Base-by-base conservation (phyloP, 2,113 vertebrate genomes). In the Loxodonta africana region DNA sequence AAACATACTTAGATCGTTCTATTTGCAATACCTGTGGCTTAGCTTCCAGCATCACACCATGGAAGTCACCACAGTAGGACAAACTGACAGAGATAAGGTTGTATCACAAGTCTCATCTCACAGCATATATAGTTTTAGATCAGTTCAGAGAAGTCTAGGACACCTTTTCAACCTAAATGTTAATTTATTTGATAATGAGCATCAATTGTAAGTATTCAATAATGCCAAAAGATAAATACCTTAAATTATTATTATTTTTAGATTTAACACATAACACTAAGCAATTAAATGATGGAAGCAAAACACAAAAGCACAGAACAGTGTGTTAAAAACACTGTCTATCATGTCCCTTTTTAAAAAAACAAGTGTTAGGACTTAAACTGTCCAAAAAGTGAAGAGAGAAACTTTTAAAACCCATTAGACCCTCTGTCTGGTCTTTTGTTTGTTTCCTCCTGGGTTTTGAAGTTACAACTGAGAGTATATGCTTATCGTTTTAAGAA, bases 381-480 rank as follows among this genome's bases (percentile, higher is more conserved):
- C 30, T 62, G 1, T 11, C 69, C 20, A n/a, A 90, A 87, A 88
- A 67, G 81, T 28, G 14, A 53, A 76, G 15, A 46, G 1, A 90
- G 33, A 86, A 84, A 77, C 21, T 57, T 94, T 63, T 77, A 78
- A 90, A 91, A 91, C 77, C 20, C 41, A 94, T 88, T 76, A 90
- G 83, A 67, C 44, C 80, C 8, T 69, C 18, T 69, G 9, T 71
- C 48, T 67, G 25, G 37, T 77, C 20, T 89, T 93, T 89, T 83
- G 26, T 92, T 89, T 97, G 26, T 92, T 89, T 97, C 65, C 88
- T 94, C 82, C 65, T 65, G 33, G 44, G 33, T 62, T 96, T 91
- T 80, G 63, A 95, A 90, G 69, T 57, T 82, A 92, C 5, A 62
- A 65, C 37, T 41, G 28, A 20, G n/a, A 95, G 88, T 33, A 1